phyloP scores from a whole-genome alignment of 1,140 invertebrate genomes.

The Zaprionus camerounensis region DNA sequence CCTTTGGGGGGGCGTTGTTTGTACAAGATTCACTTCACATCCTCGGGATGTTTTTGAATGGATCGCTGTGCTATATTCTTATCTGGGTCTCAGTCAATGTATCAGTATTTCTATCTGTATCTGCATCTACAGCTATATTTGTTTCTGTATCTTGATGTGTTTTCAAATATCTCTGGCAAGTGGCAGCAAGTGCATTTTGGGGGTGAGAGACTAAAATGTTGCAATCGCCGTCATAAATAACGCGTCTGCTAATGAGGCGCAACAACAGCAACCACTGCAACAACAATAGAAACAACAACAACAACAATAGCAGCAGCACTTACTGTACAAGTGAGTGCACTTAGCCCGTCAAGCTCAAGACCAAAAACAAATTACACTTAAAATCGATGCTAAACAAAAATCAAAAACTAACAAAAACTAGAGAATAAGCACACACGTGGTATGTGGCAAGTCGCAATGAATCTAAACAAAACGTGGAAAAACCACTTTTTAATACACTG shows the following conservation, averaged over 20 bases:
- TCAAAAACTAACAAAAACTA: conserved; percentile 47
- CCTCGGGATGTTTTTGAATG: conserved; percentile 20
- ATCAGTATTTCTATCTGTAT: neutral
- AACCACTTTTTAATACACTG: conserved; percentile 4
- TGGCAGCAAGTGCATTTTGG: conserved; percentile 69
- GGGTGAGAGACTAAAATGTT: conserved; percentile 40
- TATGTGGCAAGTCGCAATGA: conserved; percentile 52
- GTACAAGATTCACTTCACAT: conserved; percentile 49
- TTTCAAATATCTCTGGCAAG: conserved; percentile 35
- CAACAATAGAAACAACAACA: conserved; percentile 11
- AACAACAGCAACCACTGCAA: conserved; percentile 26
- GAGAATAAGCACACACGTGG: conserved; percentile 5
- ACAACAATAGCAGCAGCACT: conserved; percentile 45
- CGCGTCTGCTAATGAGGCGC: conserved; percentile 62
- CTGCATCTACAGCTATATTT: neutral
- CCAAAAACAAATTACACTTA: conserved; percentile 63
- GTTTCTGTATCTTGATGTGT: neutral
- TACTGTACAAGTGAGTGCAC: conserved; percentile 69
- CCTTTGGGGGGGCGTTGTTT: conserved; percentile 35
- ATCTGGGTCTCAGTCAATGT: conserved; percentile 9
- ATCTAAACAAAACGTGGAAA: conserved; percentile 58
- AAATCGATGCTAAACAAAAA: conserved; percentile 61
- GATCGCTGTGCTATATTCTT: conserved; percentile 26
- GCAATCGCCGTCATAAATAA: conserved; percentile 69
- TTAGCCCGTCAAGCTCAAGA: conserved; percentile 65